phyloP scores from a whole-genome alignment of 2,797 vertebrate genomes.

The Lophotriccus pileatus region DNA sequence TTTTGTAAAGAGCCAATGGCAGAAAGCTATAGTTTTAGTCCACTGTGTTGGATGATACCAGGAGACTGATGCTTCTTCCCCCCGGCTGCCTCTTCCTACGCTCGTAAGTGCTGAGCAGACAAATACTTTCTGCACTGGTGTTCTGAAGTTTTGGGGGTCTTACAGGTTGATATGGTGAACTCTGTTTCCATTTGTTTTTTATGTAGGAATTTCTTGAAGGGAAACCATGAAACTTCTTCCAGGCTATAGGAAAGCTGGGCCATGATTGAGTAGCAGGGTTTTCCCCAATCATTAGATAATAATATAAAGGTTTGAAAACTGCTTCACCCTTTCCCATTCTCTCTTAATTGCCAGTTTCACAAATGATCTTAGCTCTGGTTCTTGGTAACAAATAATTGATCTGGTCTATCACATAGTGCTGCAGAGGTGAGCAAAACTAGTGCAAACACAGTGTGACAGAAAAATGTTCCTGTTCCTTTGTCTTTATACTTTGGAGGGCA shows the following conservation, averaged over 20 bases:
- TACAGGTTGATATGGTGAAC: neutral
- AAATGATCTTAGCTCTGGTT: neutral
- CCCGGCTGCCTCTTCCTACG: neutral
- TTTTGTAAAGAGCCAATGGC: neutral
- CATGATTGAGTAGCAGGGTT: neutral
- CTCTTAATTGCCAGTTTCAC: neutral
- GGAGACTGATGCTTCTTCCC: neutral
- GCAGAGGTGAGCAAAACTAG: neutral
- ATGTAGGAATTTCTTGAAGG: neutral
- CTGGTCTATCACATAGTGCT: neutral
- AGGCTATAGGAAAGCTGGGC: neutral
- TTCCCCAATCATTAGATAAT: neutral
- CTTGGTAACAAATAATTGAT: neutral
- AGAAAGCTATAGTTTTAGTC: neutral
- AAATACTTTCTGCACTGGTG: neutral
- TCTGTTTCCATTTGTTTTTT: neutral
- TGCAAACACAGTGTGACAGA: neutral
- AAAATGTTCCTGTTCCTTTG: neutral
- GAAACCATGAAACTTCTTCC: neutral
- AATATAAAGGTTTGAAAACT: neutral
- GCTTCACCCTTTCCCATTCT: neutral
- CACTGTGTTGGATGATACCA: rapidly evolving
- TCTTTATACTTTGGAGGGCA: neutral
- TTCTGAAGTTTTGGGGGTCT: neutral
- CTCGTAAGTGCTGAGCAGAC: neutral